Conservation (phyloP, 2,113 vertebrate species). For the Columba livia region DNA sequence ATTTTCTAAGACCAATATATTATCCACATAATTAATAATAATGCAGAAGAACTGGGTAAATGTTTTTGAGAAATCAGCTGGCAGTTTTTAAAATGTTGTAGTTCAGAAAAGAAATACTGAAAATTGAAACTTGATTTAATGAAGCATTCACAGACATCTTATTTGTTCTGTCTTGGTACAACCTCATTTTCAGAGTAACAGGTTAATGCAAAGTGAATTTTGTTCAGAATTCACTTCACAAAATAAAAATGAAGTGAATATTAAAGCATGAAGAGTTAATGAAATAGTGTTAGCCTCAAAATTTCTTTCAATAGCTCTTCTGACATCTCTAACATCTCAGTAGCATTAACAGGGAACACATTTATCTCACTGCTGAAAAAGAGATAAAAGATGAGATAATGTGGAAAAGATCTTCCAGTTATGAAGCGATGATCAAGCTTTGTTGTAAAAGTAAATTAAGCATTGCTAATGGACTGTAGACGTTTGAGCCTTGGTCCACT, state of each 20-base stretch:
- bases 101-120: constrained; percentile 37
- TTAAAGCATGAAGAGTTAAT: constrained; percentile 14
- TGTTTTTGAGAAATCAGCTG: constrained; percentile 28
- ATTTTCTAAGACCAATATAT: constrained; percentile 22
- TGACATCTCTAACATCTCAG: neutral
- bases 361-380: neutral
- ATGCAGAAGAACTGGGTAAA: constrained; percentile 11
- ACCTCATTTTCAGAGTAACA: neutral
- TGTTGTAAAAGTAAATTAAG: neutral
- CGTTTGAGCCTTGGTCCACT: neutral
- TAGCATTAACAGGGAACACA: neutral
- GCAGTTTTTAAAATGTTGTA: constrained; percentile 26
- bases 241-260: neutral
- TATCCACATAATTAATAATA: constrained; percentile 32
- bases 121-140: constrained; percentile 63
- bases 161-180: constrained; percentile 20
- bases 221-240: neutral
- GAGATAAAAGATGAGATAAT: neutral
- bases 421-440: neutral
- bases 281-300: neutral
- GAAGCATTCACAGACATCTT: constrained; percentile 8
- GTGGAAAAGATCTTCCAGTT: neutral
- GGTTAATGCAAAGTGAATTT: constrained; percentile 30
- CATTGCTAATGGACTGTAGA: neutral
- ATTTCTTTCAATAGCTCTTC: neutral